A percentile compares a stretch with the other conserved stretches of the same genome.
phyloP scores from a whole-genome alignment of 1,140 invertebrate species.

The Ladona fulva region DNA sequence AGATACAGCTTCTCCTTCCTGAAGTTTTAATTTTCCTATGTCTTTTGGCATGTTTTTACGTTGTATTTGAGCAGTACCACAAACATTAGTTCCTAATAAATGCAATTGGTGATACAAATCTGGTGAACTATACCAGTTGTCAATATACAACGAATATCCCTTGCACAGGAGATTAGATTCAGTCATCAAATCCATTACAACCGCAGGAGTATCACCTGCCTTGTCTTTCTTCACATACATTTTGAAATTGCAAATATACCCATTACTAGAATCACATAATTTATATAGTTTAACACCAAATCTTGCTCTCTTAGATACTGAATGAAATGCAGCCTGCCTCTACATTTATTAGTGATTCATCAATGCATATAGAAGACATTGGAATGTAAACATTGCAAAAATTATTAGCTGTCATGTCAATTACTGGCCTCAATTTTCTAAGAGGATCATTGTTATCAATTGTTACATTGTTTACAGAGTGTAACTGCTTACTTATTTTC shows the following conservation, averaged over 20 bases:
- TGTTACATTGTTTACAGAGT: no score
- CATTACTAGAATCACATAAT: conserved; percentile 19
- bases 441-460: no score
- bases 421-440: no score
- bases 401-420: not conserved
- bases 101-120: not conserved
- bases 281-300: conserved; percentile 21
- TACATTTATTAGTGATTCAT: conserved; percentile 21
- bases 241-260: conserved; percentile 20
- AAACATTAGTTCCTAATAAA: not conserved
- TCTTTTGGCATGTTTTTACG: not conserved
- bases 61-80: not conserved
- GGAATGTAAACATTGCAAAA: conserved; percentile 12
- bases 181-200: no score
- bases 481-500: no score
- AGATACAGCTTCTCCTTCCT: no score
- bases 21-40: not conserved
- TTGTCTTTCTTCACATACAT: conserved; percentile 21
- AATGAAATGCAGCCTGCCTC: conserved; percentile 19
- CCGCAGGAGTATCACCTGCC: conserved; percentile 12
- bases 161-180: no score
- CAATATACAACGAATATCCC: not conserved
- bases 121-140: not conserved
- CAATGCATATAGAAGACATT: conserved; percentile 18
- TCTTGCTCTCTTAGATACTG: conserved; percentile 20